These are phyloP conservation scores for Brachionus plicatilis DNA, from an alignment of 1,140 invertebrate species.

Conservation along the genomic window DNA sequence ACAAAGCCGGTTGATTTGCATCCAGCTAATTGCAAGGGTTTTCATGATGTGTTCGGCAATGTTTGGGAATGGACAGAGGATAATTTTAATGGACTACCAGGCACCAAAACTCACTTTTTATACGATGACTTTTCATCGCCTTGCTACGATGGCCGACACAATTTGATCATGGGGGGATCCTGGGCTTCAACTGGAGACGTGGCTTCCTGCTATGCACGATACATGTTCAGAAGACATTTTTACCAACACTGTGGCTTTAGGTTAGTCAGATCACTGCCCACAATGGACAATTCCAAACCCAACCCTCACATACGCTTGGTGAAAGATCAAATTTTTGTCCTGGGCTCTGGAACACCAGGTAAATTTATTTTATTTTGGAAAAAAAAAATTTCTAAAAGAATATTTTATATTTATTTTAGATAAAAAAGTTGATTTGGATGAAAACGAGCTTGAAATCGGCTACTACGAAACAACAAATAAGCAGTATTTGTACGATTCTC, in stretches of 20 bases:
- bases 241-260: conserved; percentile 54
- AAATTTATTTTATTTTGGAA: neutral
- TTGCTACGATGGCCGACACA: conserved; percentile 54
- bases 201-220: conserved; percentile 50
- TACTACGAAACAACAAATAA: conserved; percentile 20
- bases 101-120: conserved; percentile 46
- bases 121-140: conserved; percentile 55
- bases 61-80: conserved; percentile 56
- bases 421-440: neutral
- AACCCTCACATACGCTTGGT: conserved; percentile 1
- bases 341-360: neutral
- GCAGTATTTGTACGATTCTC: conserved; percentile 37
- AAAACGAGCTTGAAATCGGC: neutral
- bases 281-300: neutral
- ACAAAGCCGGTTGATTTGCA: conserved; percentile 49
- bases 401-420: conserved; percentile 2
- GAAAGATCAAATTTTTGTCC: conserved; percentile 6
- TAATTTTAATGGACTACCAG: conserved; percentile 52
- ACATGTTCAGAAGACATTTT: conserved; percentile 53
- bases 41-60: conserved; percentile 54
- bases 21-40: conserved; percentile 46
- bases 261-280: conserved; percentile 40
- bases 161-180: conserved; percentile 48
- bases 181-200: conserved; percentile 46
- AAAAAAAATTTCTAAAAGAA: neutral